A percentile compares a stretch with the other conserved stretches of the same genome.
These are phyloP conservation scores for Cataglyphis livida DNA, from an alignment of 2,888 invertebrate species.

Conservation along the genomic window DNA sequence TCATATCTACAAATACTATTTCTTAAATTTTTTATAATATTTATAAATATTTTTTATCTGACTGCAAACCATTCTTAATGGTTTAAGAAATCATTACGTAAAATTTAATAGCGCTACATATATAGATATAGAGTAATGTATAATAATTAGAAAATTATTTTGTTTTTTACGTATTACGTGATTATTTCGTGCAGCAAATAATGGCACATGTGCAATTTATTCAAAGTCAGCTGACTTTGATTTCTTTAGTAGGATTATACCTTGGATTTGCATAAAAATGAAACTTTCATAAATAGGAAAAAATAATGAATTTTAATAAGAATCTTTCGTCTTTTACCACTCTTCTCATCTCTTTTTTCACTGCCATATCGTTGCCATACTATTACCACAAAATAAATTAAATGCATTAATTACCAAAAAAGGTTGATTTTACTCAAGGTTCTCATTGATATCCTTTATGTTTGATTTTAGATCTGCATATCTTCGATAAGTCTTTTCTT, in stretches of 20 bases:
- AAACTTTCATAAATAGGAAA: slow-evolving; percentile 83
- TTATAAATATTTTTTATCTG: neutral
- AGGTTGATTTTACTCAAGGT: slow-evolving; percentile 46
- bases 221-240: slow-evolving; percentile 71
- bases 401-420: slow-evolving; percentile 70
- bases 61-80: neutral
- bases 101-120: neutral
- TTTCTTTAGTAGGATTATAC: slow-evolving; percentile 75
- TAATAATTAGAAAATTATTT: neutral
- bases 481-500: slow-evolving; percentile 3
- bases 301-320: slow-evolving; percentile 85
- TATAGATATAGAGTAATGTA: neutral
- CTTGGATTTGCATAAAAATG: slow-evolving; percentile 84
- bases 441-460: slow-evolving; percentile 39
- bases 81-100: neutral
- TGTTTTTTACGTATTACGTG: neutral
- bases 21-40: neutral
- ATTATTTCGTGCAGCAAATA: slow-evolving; percentile 54
- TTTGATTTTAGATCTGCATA: slow-evolving; percentile 41
- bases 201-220: slow-evolving; percentile 61
- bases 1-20: neutral
- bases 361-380: slow-evolving; percentile 67
- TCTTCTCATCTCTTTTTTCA: slow-evolving; percentile 47
- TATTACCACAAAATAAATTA: slow-evolving; percentile 76
- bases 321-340: slow-evolving; percentile 64